Evolutionary conservation across 2,888 invertebrate species (phyloP), one percentile per base, ranked within the genome.

Genomic region (Spatulosminthurus flaviceps): DNA sequence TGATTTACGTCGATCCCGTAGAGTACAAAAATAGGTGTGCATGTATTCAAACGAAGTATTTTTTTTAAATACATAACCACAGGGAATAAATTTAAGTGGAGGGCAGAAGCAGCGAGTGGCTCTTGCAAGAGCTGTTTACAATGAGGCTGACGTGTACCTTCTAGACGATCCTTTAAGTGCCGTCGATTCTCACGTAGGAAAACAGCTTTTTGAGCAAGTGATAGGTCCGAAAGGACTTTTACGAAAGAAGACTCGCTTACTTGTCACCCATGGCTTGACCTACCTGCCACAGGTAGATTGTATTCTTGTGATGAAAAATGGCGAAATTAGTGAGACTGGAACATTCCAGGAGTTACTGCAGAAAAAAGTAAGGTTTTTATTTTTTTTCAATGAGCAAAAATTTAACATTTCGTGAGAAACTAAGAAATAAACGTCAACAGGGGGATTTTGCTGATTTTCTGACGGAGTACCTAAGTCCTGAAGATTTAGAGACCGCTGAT

Each of bases 241-340:
- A 76, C 92, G 92, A 84, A 72, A 77, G 26, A 84, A 91, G 89
- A 97, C 98, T 0, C 91, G 98, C 81, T 89, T 99, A 69, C 90
- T 98, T 86, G 98, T 98, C 28, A 99, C 98, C 0, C 98, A 99
- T 88, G 94, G 95, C 83, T 93, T 98, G 77, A 95, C 96, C 13
- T 90, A 89, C 89, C 90, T 98, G 84, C 94, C 96, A 0, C 92
- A 94, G 86, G 94, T 95, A 0, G 95, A 98, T 89, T 90, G 93
- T 86, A 96, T 99, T 84, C 88, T 97, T 82, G 98, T 98, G 1
- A 88, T 99, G 86, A 93, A 93, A 86, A 91, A 94, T 86, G 98
- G 98, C 0, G 90, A 91, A 86, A 91, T 98, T 22, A 94, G 94
- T 0, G 98, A 98, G 88, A 90, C 90, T 70, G 98, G 98, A 72